Base-by-base conservation (phyloP, 2,113 vertebrate genomes). In the Laticauda colubrina region DNA sequence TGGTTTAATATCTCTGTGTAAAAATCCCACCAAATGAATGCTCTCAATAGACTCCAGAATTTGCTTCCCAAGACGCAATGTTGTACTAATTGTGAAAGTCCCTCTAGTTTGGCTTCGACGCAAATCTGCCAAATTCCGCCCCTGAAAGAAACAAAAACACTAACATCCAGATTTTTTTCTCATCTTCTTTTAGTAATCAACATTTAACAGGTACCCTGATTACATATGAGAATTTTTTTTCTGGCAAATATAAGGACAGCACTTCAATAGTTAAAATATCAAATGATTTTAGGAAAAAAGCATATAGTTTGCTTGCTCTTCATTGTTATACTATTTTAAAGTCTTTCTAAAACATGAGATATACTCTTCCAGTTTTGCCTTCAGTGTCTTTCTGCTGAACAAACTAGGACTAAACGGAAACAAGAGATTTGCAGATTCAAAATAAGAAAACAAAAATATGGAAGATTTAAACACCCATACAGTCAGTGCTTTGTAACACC, bases 1-100 rank as follows among this genome's bases (percentile, higher is more conserved):
- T 59, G 99, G 99, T 97, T 99, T 99, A 96, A 99, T 99, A 97
- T 99, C 99, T 26, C 99, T 98, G 94, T 99, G 99, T 96, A 99
- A 97, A 95, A 99, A 99, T 93, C 99, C 99, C 53, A 99, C 99
- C 15, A 99, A 99, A 97, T 99, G 99, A 96, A 99, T 99, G 97
- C 99, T 99, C 97, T 99, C 99, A 92, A 99, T 99, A 93, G 99
- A 98, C 92, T 99, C 98, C 97, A 99, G 97, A 95, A 99, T 99
- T 98, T 99, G 99, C 55, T 97, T 98, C 7, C 99, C 99, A 92
- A 99, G 98, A 11, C 99, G 97, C 94, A 99, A 98, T 48, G 98
- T 99, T 94, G 99, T 99, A 95, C 99, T 99, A 94, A 99, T 97
- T 91, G 98, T 99, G 97, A 99, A 99, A 0, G 99, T 99, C 53